Percentiles rank a stretch among this genome's conserved stretches.
Conservation (phyloP, 2,888 invertebrate species). For the Drosophila birchii region DNA sequence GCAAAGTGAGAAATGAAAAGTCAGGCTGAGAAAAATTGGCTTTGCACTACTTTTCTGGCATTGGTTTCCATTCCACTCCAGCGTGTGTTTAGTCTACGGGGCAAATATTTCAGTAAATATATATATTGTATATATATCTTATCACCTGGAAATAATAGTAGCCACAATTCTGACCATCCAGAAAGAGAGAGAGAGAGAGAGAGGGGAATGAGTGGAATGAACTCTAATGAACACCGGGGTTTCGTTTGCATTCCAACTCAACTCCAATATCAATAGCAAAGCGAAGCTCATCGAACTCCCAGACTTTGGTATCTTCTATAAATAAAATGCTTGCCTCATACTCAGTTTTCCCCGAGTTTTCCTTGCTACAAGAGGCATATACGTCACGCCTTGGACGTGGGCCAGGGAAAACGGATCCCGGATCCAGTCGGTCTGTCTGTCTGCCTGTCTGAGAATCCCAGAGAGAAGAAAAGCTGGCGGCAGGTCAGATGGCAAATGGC, state of each 20-base stretch:
- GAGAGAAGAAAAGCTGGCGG: neutral
- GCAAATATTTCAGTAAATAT: slow-evolving; percentile 1
- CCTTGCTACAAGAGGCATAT: slow-evolving; percentile 56
- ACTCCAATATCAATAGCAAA: slow-evolving; percentile 3
- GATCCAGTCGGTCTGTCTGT: slow-evolving; percentile 8
- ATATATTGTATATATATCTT: neutral
- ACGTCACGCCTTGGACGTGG: slow-evolving; percentile 49
- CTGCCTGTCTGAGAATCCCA: slow-evolving; percentile 12
- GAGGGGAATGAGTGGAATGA: slow-evolving; percentile 15
- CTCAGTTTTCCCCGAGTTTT: neutral
- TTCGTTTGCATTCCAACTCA: slow-evolving; percentile 3
- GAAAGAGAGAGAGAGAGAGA: too few species aligned
- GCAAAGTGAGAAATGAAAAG: slow-evolving; percentile 28
- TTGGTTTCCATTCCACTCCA: neutral
- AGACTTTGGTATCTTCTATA: slow-evolving; percentile 58
- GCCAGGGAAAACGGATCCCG: slow-evolving; percentile 44
- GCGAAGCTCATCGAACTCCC: slow-evolving; percentile 11
- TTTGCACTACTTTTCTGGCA: slow-evolving; percentile 16
- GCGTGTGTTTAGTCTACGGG: slow-evolving; percentile 34
- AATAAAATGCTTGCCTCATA: slow-evolving; percentile 66
- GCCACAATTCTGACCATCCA: slow-evolving; percentile 12
- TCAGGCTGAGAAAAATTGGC: slow-evolving; percentile 33
- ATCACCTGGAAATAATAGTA: neutral
- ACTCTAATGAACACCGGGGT: slow-evolving; percentile 4
- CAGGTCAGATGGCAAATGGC: slow-evolving; percentile 40